A percentile compares a stretch with the other conserved stretches of the same genome.
Conservation (phyloP, 2,888 invertebrate genomes). For the Octonoba sinensis region DNA sequence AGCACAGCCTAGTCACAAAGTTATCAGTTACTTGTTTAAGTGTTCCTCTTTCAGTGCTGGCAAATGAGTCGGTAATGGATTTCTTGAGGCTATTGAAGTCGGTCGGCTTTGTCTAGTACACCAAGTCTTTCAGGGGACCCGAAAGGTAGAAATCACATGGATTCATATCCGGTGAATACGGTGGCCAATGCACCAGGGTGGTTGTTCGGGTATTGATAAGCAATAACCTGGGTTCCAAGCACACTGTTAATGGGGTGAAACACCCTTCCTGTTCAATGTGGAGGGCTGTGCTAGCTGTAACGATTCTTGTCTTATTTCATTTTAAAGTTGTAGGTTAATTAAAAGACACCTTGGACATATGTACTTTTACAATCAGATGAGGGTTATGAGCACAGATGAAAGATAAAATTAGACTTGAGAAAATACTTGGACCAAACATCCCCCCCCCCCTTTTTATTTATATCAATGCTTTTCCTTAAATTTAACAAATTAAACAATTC, state of each 20-base stretch:
- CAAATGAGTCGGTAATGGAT: neutral
- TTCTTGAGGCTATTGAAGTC: neutral
- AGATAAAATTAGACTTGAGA: too few relatives aligned
- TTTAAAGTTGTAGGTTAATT: too few relatives aligned
- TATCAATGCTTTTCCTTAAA: too few relatives aligned
- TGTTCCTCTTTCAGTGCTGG: conserved; percentile 5
- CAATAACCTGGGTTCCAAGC: neutral
- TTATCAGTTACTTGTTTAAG: neutral
- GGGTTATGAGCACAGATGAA: too few relatives aligned
- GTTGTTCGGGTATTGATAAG: conserved; percentile 5
- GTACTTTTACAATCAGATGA: too few relatives aligned
- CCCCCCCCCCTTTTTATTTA: too few relatives aligned
- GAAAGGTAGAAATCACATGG: neutral
- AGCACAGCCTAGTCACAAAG: neutral
- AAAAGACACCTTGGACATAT: too few relatives aligned
- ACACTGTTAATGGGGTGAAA: conserved; percentile 1
- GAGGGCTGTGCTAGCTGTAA: neutral
- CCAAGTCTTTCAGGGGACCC: neutral
- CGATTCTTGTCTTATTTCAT: too few relatives aligned
- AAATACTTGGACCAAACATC: too few relatives aligned
- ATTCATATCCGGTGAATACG: conserved; percentile 8
- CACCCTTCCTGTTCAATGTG: neutral
- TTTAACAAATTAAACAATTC: too few relatives aligned
- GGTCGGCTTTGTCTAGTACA: neutral
- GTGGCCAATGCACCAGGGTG: conserved; percentile 2